A percentile compares a stretch with the other conserved stretches of the same genome.
These are phyloP conservation scores for Turritopsis rubra DNA, from an alignment of 30 jellyfish, hydroid and myxozoan species.

Conservation along the genomic window DNA sequence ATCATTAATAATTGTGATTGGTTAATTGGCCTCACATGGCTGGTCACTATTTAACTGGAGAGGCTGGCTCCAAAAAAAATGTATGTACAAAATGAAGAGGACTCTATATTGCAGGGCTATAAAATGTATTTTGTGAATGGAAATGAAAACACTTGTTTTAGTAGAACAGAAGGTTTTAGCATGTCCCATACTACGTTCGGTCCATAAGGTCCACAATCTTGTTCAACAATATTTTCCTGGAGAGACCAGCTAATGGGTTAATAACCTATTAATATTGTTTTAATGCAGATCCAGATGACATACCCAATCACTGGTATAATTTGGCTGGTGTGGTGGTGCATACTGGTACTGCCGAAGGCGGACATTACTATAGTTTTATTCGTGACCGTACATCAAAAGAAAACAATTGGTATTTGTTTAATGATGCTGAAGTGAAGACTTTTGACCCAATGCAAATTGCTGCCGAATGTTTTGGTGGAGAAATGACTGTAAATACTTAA, in stretches of 20 bases:
- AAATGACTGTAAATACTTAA: slow-evolving; percentile 67
- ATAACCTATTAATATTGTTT: neutral
- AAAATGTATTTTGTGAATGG: too few relatives aligned
- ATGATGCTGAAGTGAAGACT: slow-evolving; percentile 92
- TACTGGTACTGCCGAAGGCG: slow-evolving; percentile 99
- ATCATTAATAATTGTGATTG: too few relatives aligned
- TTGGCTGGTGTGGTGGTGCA: slow-evolving; percentile 95
- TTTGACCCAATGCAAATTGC: slow-evolving; percentile 95
- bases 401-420: slow-evolving; percentile 80
- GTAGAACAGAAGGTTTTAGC: neutral
- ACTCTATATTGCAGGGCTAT: too few relatives aligned
- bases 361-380: slow-evolving; percentile 88
- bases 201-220: too few relatives aligned
- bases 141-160: too few relatives aligned
- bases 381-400: slow-evolving; percentile 73
- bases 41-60: too few relatives aligned
- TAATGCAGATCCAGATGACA: slow-evolving; percentile 81
- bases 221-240: neutral
- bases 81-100: too few relatives aligned
- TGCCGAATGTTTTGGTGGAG: slow-evolving; percentile 99
- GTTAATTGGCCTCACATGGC: too few relatives aligned
- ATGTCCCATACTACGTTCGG: neutral
- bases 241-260: neutral
- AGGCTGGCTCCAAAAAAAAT: too few relatives aligned
- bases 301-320: slow-evolving; percentile 80